phyloP scores from a whole-genome alignment of 1,140 invertebrate genomes.

The Argopecten irradians region DNA sequence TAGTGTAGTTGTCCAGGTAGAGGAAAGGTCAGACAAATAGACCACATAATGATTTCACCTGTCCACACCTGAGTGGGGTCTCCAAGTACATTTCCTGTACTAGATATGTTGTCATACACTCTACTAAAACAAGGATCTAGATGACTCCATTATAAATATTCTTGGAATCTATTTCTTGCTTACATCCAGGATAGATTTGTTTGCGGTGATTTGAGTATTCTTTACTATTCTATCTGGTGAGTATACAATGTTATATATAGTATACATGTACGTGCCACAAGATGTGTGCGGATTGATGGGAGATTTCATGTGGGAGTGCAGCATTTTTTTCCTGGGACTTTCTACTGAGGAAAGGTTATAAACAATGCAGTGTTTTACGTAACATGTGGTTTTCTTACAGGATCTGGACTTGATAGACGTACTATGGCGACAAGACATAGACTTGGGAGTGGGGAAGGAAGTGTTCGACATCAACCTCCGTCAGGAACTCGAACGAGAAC shows the following conservation, averaged over 20 bases:
- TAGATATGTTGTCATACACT: neutral
- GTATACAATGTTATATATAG: no score
- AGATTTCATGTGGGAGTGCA: neutral
- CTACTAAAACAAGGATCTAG: neutral
- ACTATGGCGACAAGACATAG: conserved; percentile 95
- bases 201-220: neutral
- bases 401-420: conserved; percentile 95
- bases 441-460: conserved; percentile 87
- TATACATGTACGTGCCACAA: neutral
- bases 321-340: neutral
- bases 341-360: neutral
- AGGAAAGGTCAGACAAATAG: no score
- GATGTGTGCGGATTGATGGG: neutral
- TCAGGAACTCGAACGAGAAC: conserved; percentile 73
- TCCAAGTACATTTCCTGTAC: neutral
- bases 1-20: no score
- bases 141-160: neutral
- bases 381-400: conserved; percentile 78
- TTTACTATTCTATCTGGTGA: neutral
- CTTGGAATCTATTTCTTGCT: neutral
- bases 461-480: conserved; percentile 78
- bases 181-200: neutral
- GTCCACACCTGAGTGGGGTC: neutral
- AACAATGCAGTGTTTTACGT: neutral
- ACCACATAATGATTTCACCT: no score